A percentile compares a stretch with the other conserved stretches of the same genome.
Conservation (phyloP, 2,888 invertebrate genomes). For the Clusia tigrina region DNA sequence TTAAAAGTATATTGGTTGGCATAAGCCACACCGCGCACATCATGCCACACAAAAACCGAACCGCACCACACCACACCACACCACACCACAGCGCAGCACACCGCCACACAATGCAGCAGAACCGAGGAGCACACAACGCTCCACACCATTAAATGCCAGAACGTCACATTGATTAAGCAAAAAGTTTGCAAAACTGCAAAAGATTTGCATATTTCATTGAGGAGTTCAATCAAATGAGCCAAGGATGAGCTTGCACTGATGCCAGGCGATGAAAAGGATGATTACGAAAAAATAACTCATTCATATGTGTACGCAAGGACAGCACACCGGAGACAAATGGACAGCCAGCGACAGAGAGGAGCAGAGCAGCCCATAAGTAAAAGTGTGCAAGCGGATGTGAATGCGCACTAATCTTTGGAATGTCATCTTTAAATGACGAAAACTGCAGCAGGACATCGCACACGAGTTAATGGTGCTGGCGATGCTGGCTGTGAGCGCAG, state of each 20-base stretch:
- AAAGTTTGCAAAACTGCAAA: constrained; percentile 31
- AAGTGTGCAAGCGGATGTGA: constrained; percentile 11
- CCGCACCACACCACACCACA: constrained; percentile 1
- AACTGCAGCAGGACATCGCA: constrained; percentile 39
- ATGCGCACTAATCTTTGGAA: constrained; percentile 49
- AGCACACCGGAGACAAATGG: constrained; percentile 11
- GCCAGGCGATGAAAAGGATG: constrained; percentile 2
- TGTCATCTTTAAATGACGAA: constrained; percentile 41
- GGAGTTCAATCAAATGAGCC: constrained; percentile 59
- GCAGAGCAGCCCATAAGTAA: not conserved
- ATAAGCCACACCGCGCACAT: not conserved
- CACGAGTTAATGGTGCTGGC: not conserved
- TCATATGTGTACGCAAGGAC: constrained; percentile 55
- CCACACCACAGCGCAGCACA: no score
- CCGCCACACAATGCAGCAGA: no score
- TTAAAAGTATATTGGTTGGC: no score
- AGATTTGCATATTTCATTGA: constrained; percentile 63
- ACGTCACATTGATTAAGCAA: constrained; percentile 50
- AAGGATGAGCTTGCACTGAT: constrained; percentile 16
- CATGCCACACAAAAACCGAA: no score
- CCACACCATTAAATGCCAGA: constrained; percentile 21
- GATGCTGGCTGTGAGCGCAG: not conserved
- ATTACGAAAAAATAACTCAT: constrained; percentile 56
- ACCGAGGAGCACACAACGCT: no score
- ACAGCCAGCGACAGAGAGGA: not conserved